Evolutionary conservation across 2,888 invertebrate genomes (phyloP).

Genomic region (Cheilosia soror): DNA sequence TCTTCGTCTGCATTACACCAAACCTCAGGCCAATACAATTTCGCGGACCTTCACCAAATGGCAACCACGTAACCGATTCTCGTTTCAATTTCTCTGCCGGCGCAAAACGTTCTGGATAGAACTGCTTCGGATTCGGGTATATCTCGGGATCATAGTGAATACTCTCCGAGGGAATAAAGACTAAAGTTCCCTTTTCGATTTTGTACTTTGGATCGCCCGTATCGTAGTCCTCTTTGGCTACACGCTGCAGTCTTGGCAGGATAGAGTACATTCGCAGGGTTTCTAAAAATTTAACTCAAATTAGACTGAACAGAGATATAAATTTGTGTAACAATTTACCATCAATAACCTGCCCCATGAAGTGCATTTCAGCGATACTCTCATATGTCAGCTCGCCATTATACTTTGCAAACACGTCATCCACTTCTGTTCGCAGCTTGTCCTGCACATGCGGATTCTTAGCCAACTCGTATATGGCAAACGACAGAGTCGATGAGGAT

Average conservation of each 20-base stretch:
- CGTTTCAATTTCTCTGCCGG: neutral
- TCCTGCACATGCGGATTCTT: slow-evolving; percentile 84
- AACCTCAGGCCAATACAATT: slow-evolving; percentile 76
- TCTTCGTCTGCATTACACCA: slow-evolving; percentile 72
- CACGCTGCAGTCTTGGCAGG: neutral
- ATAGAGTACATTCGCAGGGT: slow-evolving; percentile 11
- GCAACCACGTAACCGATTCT: slow-evolving; percentile 49
- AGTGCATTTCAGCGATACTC: slow-evolving; percentile 83
- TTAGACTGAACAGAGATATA: neutral
- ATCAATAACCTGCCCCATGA: slow-evolving; percentile 84
- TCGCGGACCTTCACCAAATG: slow-evolving; percentile 51
- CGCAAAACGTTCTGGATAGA: slow-evolving; percentile 85
- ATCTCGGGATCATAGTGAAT: slow-evolving; percentile 82
- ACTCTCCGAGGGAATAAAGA: slow-evolving; percentile 78
- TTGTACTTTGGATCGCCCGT: slow-evolving; percentile 80
- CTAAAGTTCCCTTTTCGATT: slow-evolving; percentile 85
- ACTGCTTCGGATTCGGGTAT: slow-evolving; percentile 85
- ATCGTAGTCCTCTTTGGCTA: neutral
- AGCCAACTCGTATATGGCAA: slow-evolving; percentile 84
- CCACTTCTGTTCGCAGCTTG: slow-evolving; percentile 83
- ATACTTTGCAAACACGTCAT: slow-evolving; percentile 79
- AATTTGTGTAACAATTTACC: slow-evolving; percentile 76
- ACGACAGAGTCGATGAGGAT: slow-evolving; percentile 84
- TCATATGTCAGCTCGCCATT: slow-evolving; percentile 84
- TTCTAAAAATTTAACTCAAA: neutral